Base-by-base conservation (phyloP, 2,113 vertebrate genomes). In the Lota lota region DNA sequence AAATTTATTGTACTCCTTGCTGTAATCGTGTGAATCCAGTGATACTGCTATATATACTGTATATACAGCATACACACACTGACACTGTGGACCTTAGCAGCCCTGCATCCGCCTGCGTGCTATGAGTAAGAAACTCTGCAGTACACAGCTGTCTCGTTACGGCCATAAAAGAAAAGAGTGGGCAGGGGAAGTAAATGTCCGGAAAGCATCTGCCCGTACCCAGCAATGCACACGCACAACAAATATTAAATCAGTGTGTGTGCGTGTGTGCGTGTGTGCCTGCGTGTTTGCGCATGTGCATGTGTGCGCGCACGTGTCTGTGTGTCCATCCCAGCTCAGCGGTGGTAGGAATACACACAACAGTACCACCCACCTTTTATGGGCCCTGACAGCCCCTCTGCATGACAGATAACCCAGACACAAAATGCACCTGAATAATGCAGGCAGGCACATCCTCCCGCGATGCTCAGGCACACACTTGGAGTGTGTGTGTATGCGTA, bases 371-470 rank as follows among this genome's bases (percentile, higher is more conserved):
- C 81, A 90, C 87, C 82, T 86, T 72, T 76, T 83, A 73, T 80
- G 76, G 73, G 64, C 28, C 64, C 78, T 84, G 86, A 88, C 83
- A 76, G 76, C 70, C 85, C 12, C 69, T 70, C 80, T 77, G 83
- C 75, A 56, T 87, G 88, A 89, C 86, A 88, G 84, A 89, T 86
- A 86, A 84, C 85, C 58, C 74, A 78, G 75, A 88, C 87, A 79
- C 78, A 83, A 86, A 87, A 82, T 77, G 67, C 77, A 86, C 84
- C 70, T 89, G 87, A 91, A 90, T 90, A 86, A 90, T 88, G 83
- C 80, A 84, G 72, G 60, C 62, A 12, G 78, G 67, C 66, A 64
- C 54, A 12, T 73, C 47, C 58, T 28, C 18, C 53, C 70, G 73
- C 21, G 1, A 24, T 58, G 63, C 71, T 58, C 68, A 64, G 22